phyloP scores from a whole-genome alignment of 2,113 vertebrate species.

The Eupsittula cactorum region DNA sequence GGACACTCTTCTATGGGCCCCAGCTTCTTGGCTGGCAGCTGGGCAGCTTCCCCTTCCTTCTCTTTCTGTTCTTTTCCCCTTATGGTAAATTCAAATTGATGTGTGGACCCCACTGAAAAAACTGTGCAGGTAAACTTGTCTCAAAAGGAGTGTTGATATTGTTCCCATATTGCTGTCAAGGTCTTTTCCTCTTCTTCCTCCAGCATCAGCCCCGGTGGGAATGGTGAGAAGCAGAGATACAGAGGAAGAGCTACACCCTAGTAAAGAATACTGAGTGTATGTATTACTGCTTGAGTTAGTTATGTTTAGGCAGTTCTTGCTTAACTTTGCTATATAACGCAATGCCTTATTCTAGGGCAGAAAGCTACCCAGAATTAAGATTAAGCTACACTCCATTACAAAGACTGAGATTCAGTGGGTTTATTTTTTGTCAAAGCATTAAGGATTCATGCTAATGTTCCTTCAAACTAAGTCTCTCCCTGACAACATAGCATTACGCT shows the following conservation, averaged over 20 bases:
- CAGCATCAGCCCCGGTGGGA: background rate
- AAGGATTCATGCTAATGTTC: background rate
- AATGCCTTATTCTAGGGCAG: background rate
- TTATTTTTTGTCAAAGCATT: background rate
- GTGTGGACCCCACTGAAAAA: background rate
- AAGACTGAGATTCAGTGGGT: background rate
- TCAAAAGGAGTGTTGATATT: background rate
- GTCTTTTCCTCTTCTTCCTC: background rate
- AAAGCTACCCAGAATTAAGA: background rate
- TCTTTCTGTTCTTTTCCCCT: background rate
- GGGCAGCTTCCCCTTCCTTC: background rate
- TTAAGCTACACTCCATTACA: background rate
- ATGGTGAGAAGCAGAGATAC: background rate
- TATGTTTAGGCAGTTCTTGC: background rate
- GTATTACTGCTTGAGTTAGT: background rate
- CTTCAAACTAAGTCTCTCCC: background rate
- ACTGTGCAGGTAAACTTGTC: background rate
- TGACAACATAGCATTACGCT: background rate
- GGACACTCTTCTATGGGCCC: background rate
- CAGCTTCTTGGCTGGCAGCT: background rate
- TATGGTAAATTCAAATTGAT: background rate
- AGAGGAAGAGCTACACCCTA: background rate
- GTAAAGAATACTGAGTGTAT: background rate
- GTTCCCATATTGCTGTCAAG: background rate
- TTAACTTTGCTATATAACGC: background rate